Conservation (phyloP, 2,113 vertebrate genomes). For the Thinocorus orbignyianus region DNA sequence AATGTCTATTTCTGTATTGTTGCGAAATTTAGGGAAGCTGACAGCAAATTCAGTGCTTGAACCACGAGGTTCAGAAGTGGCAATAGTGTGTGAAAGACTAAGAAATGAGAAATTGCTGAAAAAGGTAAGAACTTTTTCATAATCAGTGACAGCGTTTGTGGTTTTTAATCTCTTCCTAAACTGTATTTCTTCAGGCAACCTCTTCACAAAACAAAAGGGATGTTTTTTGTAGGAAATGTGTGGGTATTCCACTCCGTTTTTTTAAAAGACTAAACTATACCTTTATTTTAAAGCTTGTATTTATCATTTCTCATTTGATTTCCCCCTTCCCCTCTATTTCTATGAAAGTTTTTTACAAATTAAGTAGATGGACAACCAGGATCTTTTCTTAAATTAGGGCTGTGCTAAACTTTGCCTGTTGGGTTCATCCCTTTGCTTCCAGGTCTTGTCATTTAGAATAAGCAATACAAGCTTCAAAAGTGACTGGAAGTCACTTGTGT, state of each 20-base stretch:
- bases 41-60: constrained; percentile 85
- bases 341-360: neutral
- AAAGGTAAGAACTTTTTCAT: constrained; percentile 73
- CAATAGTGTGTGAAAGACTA: constrained; percentile 87
- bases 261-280: too few species aligned
- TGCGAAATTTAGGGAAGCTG: constrained; percentile 89
- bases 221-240: neutral
- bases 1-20: constrained; percentile 85
- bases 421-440: neutral
- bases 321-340: accelerated
- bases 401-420: neutral
- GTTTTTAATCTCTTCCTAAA: neutral
- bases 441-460: neutral
- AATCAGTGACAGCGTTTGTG: neutral
- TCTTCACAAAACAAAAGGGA: neutral
- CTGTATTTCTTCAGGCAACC: neutral
- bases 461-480: neutral
- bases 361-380: neutral
- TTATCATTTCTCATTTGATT: neutral
- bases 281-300: neutral
- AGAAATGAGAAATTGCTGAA: constrained; percentile 83
- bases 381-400: neutral
- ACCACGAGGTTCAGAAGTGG: constrained; percentile 81
- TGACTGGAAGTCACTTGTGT: neutral
- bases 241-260: too few species aligned